Percentiles rank a stretch among this genome's conserved stretches.
Evolutionary conservation across 2,888 invertebrate species (phyloP).

Genomic region (Drosophila mercatorum): DNA sequence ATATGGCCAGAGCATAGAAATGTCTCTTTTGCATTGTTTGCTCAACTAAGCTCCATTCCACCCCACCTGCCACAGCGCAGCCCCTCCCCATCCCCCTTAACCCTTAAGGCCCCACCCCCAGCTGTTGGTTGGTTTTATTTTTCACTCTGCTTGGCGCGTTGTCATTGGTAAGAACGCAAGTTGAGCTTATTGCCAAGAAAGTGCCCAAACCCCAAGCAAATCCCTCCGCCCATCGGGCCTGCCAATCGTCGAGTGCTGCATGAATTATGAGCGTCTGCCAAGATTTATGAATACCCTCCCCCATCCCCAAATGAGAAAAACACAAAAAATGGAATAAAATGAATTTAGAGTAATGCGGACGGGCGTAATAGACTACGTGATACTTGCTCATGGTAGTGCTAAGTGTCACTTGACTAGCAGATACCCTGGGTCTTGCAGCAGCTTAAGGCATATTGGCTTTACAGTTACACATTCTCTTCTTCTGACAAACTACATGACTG

Average conservation of each 20-base stretch:
- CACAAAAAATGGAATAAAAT: conserved; percentile 11
- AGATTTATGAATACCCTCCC: conserved; percentile 80
- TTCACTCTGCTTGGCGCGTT: conserved; percentile 34
- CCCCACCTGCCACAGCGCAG: not conserved
- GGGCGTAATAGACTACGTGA: not conserved
- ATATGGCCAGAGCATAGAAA: conserved; percentile 19
- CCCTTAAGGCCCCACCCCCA: conserved; percentile 12
- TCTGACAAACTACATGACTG: not conserved
- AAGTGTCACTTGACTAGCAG: not conserved
- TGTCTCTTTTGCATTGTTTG: conserved; percentile 57
- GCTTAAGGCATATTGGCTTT: not conserved
- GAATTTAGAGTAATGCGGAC: not conserved
- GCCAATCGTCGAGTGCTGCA: conserved; percentile 76
- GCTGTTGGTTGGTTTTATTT: conserved; percentile 34
- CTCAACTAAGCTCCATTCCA: conserved; percentile 9
- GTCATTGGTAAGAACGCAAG: conserved; percentile 68
- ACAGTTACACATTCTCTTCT: not conserved
- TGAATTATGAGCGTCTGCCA: conserved; percentile 82
- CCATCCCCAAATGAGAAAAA: conserved; percentile 3
- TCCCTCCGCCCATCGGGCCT: conserved; percentile 25
- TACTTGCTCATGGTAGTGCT: not conserved
- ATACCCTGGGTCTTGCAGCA: not conserved
- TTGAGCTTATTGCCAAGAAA: conserved; percentile 55
- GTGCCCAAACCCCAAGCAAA: conserved; percentile 11
- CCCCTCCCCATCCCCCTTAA: not conserved